Percentiles rank a stretch among this genome's conserved stretches.
phyloP scores from a whole-genome alignment of 2,888 invertebrate species.

The Cephalotes varians region DNA sequence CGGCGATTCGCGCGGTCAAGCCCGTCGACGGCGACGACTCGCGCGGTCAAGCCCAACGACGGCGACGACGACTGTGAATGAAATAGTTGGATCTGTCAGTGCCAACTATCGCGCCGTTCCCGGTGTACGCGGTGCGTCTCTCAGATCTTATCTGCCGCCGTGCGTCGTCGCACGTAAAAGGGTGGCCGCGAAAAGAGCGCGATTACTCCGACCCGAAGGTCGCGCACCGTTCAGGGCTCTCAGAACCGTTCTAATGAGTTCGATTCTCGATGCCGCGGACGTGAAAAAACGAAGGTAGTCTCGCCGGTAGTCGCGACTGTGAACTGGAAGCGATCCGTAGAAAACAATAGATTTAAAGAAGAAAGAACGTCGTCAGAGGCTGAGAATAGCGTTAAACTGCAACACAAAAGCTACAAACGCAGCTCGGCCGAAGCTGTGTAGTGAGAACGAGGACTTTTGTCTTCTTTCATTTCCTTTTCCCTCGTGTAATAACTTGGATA shows the following conservation, averaged over 20 bases:
- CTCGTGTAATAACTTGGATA: too few relatives aligned
- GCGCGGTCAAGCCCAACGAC: constrained; percentile 67
- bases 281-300: too few relatives aligned
- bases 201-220: constrained; percentile 38
- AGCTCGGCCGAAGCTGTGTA: not conserved
- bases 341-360: not conserved
- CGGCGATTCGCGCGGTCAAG: constrained; percentile 63
- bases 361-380: not conserved
- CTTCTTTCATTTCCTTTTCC: not conserved
- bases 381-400: not conserved
- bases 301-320: not conserved
- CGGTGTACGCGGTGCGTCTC: constrained; percentile 68
- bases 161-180: constrained; percentile 36
- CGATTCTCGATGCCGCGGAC: not conserved
- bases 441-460: not conserved
- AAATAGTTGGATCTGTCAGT: constrained; percentile 84
- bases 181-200: constrained; percentile 38
- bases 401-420: constrained; percentile 1
- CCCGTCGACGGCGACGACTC: constrained; percentile 63
- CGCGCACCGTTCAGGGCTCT: constrained; percentile 21
- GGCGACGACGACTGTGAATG: constrained; percentile 78
- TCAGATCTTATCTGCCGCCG: constrained; percentile 69
- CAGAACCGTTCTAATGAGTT: constrained; percentile 23
- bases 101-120: constrained; percentile 81
- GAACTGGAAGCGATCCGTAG: not conserved